Base-by-base conservation (phyloP, 2,113 vertebrate genomes). In the Scalopus aquaticus region DNA sequence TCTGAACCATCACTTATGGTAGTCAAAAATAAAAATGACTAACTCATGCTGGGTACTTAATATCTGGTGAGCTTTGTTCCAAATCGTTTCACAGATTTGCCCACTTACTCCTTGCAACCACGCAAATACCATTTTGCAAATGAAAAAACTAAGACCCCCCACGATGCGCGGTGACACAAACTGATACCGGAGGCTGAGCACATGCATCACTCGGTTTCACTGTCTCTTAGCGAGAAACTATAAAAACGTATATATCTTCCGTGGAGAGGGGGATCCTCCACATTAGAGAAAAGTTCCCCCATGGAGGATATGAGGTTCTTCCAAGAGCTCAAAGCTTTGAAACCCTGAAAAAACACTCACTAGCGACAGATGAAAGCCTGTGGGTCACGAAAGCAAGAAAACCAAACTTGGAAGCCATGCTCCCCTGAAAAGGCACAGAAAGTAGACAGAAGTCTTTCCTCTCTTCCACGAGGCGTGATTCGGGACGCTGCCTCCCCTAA, bases 241-340 rank as follows among this genome's bases (percentile, higher is more conserved):
- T 54, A 56, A 37, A 78, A 90, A 42, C 65, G 49, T 73, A 81
- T 30, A 9, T 28, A 4, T n/a, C 85, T 67, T 16, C 54, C 44
- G 28, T 24, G 62, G n/a, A 64, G 44, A 44, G 30, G 35, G n/a
- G n/a, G n/a, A n/a, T n/a, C n/a, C n/a, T n/a, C n/a, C n/a, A n/a
- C n/a, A n/a, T n/a, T n/a, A n/a, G n/a, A n/a, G n/a, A n/a, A n/a
- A 95, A 95, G 80, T 93, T 78, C 93, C 44, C 35, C 42, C 42
- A 2, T 9, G 51, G 39, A 56, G 54, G 26, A 19, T 6, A 10
- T 26, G n/a, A 87, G 88, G 56, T n/a, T 88, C 88, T 69, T 56
- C 26, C 26, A 56, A 82, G 32, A 4, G 51, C 80, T 72, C 6
- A 9, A 49, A 44, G 67, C 90, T 85, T 16, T 81, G 37, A 37